Percentiles rank a stretch among this genome's conserved stretches.
These are phyloP conservation scores for Gopherus flavomarginatus DNA, from an alignment of 2,113 vertebrate genomes.

Conservation along the genomic window DNA sequence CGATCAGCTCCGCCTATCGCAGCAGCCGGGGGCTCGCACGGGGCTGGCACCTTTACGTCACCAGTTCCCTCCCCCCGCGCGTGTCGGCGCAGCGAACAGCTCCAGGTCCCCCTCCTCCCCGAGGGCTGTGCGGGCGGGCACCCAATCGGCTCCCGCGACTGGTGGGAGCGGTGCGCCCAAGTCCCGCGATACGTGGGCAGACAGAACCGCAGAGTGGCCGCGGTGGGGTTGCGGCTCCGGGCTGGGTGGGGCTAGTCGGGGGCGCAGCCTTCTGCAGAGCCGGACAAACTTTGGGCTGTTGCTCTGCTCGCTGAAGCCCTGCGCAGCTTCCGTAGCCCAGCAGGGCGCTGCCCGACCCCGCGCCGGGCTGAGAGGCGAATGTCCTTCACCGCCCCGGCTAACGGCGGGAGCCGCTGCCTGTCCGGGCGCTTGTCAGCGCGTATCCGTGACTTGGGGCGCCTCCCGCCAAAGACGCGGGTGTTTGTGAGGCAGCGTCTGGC, in stretches of 20 bases:
- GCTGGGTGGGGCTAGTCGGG: background rate
- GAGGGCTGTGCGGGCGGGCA: conserved; percentile 29
- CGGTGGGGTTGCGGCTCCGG: background rate
- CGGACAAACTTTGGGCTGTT: too few relatives aligned
- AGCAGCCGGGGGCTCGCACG: conserved; percentile 60
- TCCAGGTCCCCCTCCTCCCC: background rate
- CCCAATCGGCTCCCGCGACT: background rate
- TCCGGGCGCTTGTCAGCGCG: too few relatives aligned
- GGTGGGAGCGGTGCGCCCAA: conserved; percentile 14
- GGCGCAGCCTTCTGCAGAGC: background rate
- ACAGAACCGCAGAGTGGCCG: conserved; percentile 19
- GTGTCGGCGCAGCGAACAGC: background rate
- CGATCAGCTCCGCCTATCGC: conserved; percentile 28
- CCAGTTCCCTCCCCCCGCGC: conserved; percentile 36
- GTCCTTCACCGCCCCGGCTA: too few relatives aligned
- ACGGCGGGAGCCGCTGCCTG: too few relatives aligned
- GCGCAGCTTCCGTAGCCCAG: too few relatives aligned
- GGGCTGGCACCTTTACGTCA: conserved; percentile 69
- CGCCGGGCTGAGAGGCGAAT: too few relatives aligned
- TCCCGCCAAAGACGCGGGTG: too few relatives aligned
- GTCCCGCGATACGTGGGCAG: conserved; percentile 71
- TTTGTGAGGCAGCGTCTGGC: too few relatives aligned
- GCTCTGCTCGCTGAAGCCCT: too few relatives aligned
- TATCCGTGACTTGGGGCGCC: too few relatives aligned
- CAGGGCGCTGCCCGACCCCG: too few relatives aligned